phyloP scores from a whole-genome alignment of 2,797 vertebrate genomes.

The Coreius guichenoti region DNA sequence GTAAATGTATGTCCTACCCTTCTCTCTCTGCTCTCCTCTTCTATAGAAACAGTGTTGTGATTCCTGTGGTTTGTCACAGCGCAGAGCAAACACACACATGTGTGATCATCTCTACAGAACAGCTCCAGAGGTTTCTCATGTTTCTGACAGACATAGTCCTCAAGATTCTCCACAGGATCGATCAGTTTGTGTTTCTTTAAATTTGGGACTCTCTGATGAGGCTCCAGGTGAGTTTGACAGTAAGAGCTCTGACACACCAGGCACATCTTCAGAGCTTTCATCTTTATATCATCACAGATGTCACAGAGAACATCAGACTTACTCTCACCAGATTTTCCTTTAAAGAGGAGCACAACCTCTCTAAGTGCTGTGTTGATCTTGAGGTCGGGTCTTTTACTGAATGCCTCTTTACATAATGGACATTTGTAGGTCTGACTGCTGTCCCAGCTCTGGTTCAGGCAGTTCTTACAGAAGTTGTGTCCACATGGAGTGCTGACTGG shows the following conservation, averaged over 20 bases:
- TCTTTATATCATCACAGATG: conserved; percentile 31
- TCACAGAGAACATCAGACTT: conserved; percentile 40
- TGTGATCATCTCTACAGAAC: conserved; percentile 54
- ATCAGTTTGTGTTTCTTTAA: conserved; percentile 57
- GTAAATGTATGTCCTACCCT: conserved; percentile 27
- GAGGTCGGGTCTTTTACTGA: conserved; percentile 23
- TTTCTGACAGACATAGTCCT: conserved; percentile 40
- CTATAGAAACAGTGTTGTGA: conserved; percentile 54
- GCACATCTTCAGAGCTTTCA: conserved; percentile 34
- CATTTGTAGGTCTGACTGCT: not conserved
- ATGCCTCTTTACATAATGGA: conserved; percentile 39
- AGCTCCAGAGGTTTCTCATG: conserved; percentile 50
- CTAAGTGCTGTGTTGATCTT: conserved; percentile 47
- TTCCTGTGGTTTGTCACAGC: conserved; percentile 23
- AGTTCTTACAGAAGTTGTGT: conserved; percentile 47
- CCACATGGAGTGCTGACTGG: conserved; percentile 52
- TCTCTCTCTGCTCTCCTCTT: conserved; percentile 29
- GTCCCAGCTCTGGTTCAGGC: conserved; percentile 25
- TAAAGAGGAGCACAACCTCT: conserved; percentile 19
- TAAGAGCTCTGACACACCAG: conserved; percentile 39
- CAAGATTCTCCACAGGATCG: conserved; percentile 30
- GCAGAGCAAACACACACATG: conserved; percentile 50
- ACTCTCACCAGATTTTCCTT: not conserved
- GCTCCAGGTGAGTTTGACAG: conserved; percentile 45
- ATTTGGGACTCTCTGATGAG: conserved; percentile 10